A percentile compares a stretch with the other conserved stretches of the same genome.
Evolutionary conservation across 2,888 invertebrate genomes (phyloP).

Genomic region (Cyclophora punctaria): DNA sequence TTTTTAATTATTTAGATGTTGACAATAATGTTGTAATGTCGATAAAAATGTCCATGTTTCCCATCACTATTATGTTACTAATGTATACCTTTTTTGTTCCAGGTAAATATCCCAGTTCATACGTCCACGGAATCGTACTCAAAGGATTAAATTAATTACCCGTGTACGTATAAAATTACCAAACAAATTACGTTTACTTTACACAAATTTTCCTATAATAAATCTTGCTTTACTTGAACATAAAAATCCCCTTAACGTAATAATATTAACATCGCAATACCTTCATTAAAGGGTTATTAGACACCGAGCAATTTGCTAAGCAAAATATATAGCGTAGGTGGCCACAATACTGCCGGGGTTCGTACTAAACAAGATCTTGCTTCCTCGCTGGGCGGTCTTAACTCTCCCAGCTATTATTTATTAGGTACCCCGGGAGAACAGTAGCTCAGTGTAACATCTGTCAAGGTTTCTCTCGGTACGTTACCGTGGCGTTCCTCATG

Average conservation of each 20-base stretch:
- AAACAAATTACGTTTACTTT: too few species aligned
- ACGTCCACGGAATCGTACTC: background rate
- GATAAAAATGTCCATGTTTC: background rate
- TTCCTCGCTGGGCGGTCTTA: conserved; percentile 72
- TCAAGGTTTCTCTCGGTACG: conserved; percentile 18
- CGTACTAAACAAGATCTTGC: conserved; percentile 60
- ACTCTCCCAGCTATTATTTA: conserved; percentile 70
- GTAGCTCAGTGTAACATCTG: conserved; percentile 52
- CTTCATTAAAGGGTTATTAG: conserved; percentile 73
- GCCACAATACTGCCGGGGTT: conserved; percentile 59
- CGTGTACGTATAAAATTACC: too few species aligned
- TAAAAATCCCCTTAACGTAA: conserved; percentile 18
- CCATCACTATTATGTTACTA: background rate
- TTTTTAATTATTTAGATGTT: too few species aligned
- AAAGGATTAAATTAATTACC: too few species aligned
- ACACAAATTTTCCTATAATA: background rate
- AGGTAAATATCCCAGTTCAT: background rate
- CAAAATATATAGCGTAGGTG: conserved; percentile 71
- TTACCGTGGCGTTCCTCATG: too few species aligned
- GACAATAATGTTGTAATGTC: background rate
- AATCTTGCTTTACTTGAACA: conserved; percentile 4
- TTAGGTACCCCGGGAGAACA: conserved; percentile 54
- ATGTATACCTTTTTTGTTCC: background rate
- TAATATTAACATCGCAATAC: conserved; percentile 30
- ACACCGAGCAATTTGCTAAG: conserved; percentile 71